Percentiles rank a stretch among this genome's conserved stretches.
Evolutionary conservation across 1,140 invertebrate genomes (phyloP).

Genomic region (Calliopsis andreniformis): DNA sequence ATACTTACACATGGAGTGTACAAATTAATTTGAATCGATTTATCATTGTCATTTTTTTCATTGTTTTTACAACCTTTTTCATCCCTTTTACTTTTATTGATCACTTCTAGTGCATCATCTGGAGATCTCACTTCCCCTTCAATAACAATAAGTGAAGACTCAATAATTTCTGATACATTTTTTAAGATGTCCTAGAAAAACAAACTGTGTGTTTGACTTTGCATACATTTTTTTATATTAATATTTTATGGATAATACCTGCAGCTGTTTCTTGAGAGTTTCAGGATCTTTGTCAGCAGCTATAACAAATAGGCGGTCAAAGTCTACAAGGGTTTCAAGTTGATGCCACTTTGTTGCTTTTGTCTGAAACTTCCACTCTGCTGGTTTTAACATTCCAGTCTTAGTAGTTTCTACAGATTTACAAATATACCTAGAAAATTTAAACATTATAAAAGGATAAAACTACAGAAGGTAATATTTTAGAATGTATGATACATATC

Average conservation of each 20-base stretch:
- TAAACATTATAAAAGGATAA: slow-evolving; percentile 70
- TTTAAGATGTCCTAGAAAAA: slow-evolving; percentile 71
- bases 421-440: slow-evolving; percentile 66
- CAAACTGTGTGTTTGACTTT: slow-evolving; percentile 19
- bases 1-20: slow-evolving; percentile 87
- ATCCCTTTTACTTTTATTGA: slow-evolving; percentile 82
- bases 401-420: slow-evolving; percentile 72
- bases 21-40: slow-evolving; percentile 80
- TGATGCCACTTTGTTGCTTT: slow-evolving; percentile 86
- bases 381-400: slow-evolving; percentile 79
- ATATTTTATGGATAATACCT: slow-evolving; percentile 78
- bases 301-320: slow-evolving; percentile 86
- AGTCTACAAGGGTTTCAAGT: slow-evolving; percentile 86
- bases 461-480: no score
- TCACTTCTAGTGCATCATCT: slow-evolving; percentile 82
- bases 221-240: background rate
- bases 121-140: slow-evolving; percentile 83
- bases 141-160: slow-evolving; percentile 84
- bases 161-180: slow-evolving; percentile 75
- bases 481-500: background rate
- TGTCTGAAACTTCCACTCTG: slow-evolving; percentile 85
- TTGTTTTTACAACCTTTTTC: slow-evolving; percentile 77
- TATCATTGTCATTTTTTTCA: slow-evolving; percentile 73
- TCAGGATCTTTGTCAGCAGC: slow-evolving; percentile 82
- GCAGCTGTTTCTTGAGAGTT: slow-evolving; percentile 85